Conservation (phyloP, 1,140 invertebrate species). For the Nasonia longicornis region DNA sequence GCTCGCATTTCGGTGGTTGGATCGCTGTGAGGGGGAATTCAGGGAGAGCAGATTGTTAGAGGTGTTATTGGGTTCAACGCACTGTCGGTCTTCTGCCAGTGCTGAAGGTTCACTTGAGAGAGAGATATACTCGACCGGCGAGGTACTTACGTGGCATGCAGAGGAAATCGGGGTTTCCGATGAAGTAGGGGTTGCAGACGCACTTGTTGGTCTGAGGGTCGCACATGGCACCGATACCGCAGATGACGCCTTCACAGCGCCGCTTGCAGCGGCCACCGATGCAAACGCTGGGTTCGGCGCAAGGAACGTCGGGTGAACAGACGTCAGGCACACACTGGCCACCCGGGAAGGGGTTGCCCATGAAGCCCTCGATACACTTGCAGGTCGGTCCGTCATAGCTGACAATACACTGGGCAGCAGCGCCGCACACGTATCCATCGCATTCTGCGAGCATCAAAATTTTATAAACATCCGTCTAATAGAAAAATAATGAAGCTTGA, state of each 20-base stretch:
- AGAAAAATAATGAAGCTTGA: not conserved
- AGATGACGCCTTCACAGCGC: constrained; percentile 85
- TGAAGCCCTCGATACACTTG: constrained; percentile 85
- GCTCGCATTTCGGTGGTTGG: constrained; percentile 81
- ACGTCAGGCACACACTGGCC: constrained; percentile 84
- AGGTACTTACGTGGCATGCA: constrained; percentile 89
- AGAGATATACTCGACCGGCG: not conserved
- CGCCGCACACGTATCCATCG: constrained; percentile 82
- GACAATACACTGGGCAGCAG: constrained; percentile 89
- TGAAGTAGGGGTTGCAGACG: constrained; percentile 86
- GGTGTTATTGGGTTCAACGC: too few species aligned
- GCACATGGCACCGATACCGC: constrained; percentile 85
- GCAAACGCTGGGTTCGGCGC: constrained; percentile 83
- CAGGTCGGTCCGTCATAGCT: constrained; percentile 87
- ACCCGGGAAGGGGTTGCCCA: constrained; percentile 91
- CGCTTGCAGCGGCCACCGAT: constrained; percentile 87
- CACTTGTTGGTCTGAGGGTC: constrained; percentile 85
- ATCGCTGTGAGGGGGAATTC: constrained; percentile 73
- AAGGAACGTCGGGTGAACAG: constrained; percentile 82
- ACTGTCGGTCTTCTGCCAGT: not conserved
- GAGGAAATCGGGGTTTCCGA: constrained; percentile 88
- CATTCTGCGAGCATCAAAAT: constrained; percentile 73
- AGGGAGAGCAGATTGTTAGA: not conserved
- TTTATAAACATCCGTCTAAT: constrained; percentile 23
- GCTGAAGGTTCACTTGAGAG: not conserved